Base-by-base conservation (phyloP, 1,140 invertebrate species). In the Formica exsecta region DNA sequence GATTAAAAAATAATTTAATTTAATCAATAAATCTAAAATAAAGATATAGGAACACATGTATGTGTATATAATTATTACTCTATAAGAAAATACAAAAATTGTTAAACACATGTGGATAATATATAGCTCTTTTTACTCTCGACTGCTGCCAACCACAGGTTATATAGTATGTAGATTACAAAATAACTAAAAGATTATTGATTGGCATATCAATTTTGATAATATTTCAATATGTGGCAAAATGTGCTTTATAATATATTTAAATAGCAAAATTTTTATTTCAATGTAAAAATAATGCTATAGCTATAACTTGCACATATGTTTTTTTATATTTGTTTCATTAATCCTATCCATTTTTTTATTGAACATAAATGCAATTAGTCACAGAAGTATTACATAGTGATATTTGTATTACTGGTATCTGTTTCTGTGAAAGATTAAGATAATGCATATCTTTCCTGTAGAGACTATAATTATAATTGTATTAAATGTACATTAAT, bases 391-490 rank as follows among this genome's bases (percentile, higher is more conserved):
- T 61, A 73, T 38, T 36, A 65, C 6, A 75, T 62, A 75, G 16
- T 62, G 13, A 68, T 64, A 75, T 36, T 62, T 3, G 41, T 83
- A 48, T 83, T 77, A 88, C 85, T 88, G 85, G 64, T 76, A 83
- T 71, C 29, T 19, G 29, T 57, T 51, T 51, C 3, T 51, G 16
- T 51, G 44, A 75, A 2, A 73, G 19, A 44, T 36, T 71, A 41
- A 13, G 61, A 61, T 44, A 70, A 3, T 51, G 16, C n/a, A 51
- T 54, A 68, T 25, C 3, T 41, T 25, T 70, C 44, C 32, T 71
- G 22, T 3, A 66, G 3, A 13, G 9, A 71, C 48, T 41, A 54
- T n/a, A 44, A 44, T 11, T 44, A 44, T 71, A 5, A 62, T 57
- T n/a, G 4, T 25, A 19, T 64, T 38, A 85, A 85, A 85, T 73